phyloP scores from a whole-genome alignment of 2,888 invertebrate genomes.

The Leptura quadrifasciata region DNA sequence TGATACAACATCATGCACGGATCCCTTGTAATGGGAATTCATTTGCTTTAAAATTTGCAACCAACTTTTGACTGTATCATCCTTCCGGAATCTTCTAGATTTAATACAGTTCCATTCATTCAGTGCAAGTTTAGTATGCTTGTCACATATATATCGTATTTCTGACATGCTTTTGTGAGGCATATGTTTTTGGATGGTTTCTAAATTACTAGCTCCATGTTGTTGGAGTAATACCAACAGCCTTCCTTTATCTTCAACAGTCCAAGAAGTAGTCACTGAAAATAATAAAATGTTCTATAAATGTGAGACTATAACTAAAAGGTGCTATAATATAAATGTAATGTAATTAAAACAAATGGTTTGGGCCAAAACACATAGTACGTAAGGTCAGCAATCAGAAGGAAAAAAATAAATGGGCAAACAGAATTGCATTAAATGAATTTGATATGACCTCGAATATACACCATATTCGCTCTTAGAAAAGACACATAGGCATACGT shows the following conservation, averaged over 20 bases:
- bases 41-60: constrained; percentile 61
- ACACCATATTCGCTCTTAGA: too few species aligned
- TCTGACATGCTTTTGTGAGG: constrained; percentile 64
- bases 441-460: too few species aligned
- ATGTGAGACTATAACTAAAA: too few species aligned
- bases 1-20: constrained; percentile 61
- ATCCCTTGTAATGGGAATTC: constrained; percentile 41
- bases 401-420: too few species aligned
- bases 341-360: too few species aligned
- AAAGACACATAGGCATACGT: too few species aligned
- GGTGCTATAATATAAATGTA: too few species aligned
- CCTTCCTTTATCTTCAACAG: constrained; percentile 61
- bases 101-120: constrained; percentile 43
- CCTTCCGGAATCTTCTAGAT: constrained; percentile 30
- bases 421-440: too few species aligned
- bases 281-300: neutral
- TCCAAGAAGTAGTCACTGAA: constrained; percentile 56
- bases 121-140: constrained; percentile 62
- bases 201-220: constrained; percentile 65
- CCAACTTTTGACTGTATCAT: constrained; percentile 66
- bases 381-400: too few species aligned
- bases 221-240: constrained; percentile 62
- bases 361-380: too few species aligned
- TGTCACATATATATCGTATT: constrained; percentile 62
- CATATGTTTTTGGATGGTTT: constrained; percentile 61